phyloP scores from a whole-genome alignment of 1,140 invertebrate species.

The Brachionus paranguensis region DNA sequence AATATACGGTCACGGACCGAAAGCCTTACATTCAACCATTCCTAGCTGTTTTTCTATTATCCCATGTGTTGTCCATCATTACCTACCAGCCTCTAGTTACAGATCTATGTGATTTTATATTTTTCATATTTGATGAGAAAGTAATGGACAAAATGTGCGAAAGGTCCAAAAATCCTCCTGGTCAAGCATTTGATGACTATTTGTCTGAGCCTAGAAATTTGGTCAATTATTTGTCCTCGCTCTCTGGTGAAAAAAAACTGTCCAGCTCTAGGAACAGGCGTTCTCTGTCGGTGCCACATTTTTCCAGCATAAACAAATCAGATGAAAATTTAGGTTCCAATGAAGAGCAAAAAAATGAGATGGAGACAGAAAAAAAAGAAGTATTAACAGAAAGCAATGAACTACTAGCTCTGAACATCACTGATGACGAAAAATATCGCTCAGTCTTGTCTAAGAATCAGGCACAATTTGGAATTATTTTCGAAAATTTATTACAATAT shows the following conservation, averaged over 20 bases:
- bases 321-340: not conserved
- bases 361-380: not conserved
- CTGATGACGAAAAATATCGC: slow-evolving; percentile 3
- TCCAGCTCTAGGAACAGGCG: not conserved
- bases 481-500: slow-evolving; percentile 14
- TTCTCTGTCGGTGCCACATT: not conserved
- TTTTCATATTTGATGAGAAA: not conserved
- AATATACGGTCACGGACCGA: slow-evolving; percentile 48
- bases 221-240: not conserved
- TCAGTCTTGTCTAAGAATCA: not conserved
- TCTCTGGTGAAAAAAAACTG: not conserved
- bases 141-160: slow-evolving; percentile 3
- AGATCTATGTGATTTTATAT: slow-evolving; percentile 1
- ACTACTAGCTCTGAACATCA: not conserved
- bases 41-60: slow-evolving; percentile 81
- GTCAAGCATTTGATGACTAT: not conserved
- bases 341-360: not conserved
- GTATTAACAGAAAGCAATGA: not conserved
- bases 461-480: not conserved
- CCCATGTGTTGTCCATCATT: slow-evolving; percentile 62
- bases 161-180: not conserved
- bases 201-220: slow-evolving; percentile 1
- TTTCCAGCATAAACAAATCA: not conserved
- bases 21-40: slow-evolving; percentile 73
- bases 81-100: not conserved